Evolutionary conservation across 2,797 vertebrate genomes (phyloP).

Genomic region (Myoxocephalus aenaeus): DNA sequence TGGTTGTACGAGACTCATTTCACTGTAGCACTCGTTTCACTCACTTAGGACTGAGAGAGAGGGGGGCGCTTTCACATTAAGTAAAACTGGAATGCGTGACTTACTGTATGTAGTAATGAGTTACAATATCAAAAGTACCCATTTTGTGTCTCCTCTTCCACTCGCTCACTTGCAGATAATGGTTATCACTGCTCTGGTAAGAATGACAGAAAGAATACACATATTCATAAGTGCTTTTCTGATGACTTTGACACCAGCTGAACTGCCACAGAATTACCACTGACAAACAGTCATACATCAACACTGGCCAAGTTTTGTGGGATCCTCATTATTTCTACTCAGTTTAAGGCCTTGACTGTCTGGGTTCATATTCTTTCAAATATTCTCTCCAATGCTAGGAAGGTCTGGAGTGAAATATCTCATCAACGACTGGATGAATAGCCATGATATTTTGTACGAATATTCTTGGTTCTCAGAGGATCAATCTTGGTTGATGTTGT

Average conservation of each 20-base stretch:
- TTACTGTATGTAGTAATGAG: constrained; percentile 33
- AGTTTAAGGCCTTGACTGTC: constrained; percentile 24
- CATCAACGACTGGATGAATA: background rate
- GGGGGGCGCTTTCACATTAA: constrained; percentile 7
- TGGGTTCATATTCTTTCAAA: constrained; percentile 4
- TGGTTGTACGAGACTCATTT: constrained; percentile 27
- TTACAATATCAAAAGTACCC: constrained; percentile 25
- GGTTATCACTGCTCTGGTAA: background rate
- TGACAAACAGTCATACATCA: constrained; percentile 15
- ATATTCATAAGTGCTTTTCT: constrained; percentile 8
- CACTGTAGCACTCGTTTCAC: constrained; percentile 13
- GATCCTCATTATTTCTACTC: constrained; percentile 18
- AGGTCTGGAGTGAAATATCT: constrained; percentile 9
- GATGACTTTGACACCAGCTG: constrained; percentile 28
- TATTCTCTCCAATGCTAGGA: background rate
- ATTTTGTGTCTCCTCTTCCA: constrained; percentile 12
- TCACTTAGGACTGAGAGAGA: constrained; percentile 14
- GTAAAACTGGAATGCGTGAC: constrained; percentile 34
- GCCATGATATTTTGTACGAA: background rate
- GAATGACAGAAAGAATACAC: constrained; percentile 1
- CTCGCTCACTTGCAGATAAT: background rate
- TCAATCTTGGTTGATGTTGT: background rate
- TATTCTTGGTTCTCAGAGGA: background rate
- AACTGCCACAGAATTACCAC: constrained; percentile 22
- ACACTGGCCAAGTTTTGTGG: background rate